Evolutionary conservation across 2,888 invertebrate species (phyloP), one percentile per base, ranked within the genome.

Genomic region (Cryptocephalus primarius): DNA sequence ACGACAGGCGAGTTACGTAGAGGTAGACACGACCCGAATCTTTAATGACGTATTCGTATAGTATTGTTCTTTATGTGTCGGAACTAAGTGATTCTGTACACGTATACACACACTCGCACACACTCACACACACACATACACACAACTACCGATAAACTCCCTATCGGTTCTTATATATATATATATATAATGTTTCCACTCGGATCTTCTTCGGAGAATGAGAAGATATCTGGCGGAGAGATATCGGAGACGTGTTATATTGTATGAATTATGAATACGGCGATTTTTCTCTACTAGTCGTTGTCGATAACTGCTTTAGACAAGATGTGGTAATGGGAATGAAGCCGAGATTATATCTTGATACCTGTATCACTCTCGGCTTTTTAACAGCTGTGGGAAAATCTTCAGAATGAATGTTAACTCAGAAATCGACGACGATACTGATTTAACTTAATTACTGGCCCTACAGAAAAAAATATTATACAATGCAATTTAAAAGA

Each of bases 21-120:
- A 52, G 50, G 38, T 14, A 58, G 52, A 63, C 64, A 61, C 61
- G 64, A 63, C 60, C 59, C 59, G 64, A 60, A 63, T 64, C 59
- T 59, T 48, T 62, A 64, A 64, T 61, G 62, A 62, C 57, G 57
- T 60, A 64, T 64, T 63, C 63, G 56, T 57, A 22, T 22, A 56
- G 62, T 63, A 64, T 64, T 64, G 63, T 63, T 63, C 64, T 63
- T 64, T 62, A 63, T 62, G 60, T 62, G 62, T 63, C 61, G 60
- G 60, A 62, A 60, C 62, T 64, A 64, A 63, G 61, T 59, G 62
- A 64, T 64, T 63, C 63, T 51, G 50, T 56, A 63, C 64, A 64
- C 64, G 64, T 64, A 60, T 60, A 57, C 43, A 45, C 46, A 48
- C 55, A 36, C 12, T 11, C 36, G 22, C 22, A 22, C 22, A 22